Base-by-base conservation (phyloP, 2,113 vertebrate species). In the Bothrops jararaca region DNA sequence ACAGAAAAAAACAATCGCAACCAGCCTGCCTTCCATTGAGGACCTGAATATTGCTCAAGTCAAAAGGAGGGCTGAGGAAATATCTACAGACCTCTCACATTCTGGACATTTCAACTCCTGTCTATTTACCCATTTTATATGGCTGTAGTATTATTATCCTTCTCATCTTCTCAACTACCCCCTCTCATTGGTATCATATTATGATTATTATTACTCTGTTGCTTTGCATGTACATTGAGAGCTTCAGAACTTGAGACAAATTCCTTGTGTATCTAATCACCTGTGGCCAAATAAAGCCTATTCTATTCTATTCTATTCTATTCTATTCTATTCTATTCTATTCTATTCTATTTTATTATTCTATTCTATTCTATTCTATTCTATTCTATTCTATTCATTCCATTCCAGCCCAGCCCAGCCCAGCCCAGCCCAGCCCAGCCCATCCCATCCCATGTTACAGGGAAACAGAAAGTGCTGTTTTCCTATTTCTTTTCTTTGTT, bases 291-390 rank as follows among this genome's bases (percentile, higher is more conserved):
- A 64, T n/a, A 10, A 64, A 64, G 60, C 58, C 48, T 50, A 50
- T 50, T 8, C 48, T 50, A 50, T 50, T 9, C 48, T 50, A 50
- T 50, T 9, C 48, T 50, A 50, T 50, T 8, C 48, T 48, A 48
- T 48, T 8, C 48, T 9, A 48, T 48, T 1, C 48, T 1, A 48
- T 48, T 0, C 48, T 0, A 50, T 50, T 1, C 48, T 0, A 50
- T 48, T 8, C 48, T 8, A 48, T 48, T 48, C 45, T 6, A 48
- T 48, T 48, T 48, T n/a, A n/a, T 1, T 6, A 48, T 48, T 6
- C 45, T 1, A 48, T 48, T 6, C 45, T 1, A 48, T 48, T 6
- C 45, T 1, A 48, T 48, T 48, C 5, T 6, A 48, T 48, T 6
- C 45, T 1, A 48, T 48, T 6, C 45, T 1, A 48, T 48, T 6